These are phyloP conservation scores for Xestia c-nigrum DNA, from an alignment of 2,888 invertebrate species.

Conservation along the genomic window DNA sequence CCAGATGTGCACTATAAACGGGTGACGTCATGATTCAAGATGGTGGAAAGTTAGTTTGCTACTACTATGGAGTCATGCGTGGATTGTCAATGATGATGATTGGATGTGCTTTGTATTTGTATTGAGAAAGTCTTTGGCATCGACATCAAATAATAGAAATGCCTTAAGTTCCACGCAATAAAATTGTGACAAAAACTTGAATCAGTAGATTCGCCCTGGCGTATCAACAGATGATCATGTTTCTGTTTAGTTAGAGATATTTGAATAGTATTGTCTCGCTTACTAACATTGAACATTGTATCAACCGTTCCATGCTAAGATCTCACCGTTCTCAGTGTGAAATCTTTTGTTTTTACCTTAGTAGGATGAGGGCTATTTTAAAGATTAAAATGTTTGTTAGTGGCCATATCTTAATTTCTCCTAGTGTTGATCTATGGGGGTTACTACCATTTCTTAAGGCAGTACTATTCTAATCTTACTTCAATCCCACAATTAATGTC, in stretches of 20 bases:
- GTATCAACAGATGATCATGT: not conserved
- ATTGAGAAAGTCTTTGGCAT: constrained; percentile 13
- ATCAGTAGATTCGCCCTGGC: too few species aligned
- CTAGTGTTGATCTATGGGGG: constrained; percentile 9
- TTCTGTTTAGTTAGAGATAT: not conserved
- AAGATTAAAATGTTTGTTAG: too few species aligned
- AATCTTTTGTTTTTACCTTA: too few species aligned
- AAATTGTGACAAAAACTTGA: too few species aligned
- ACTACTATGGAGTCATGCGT: constrained; percentile 57
- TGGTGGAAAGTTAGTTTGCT: constrained; percentile 58
- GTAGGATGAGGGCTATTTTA: too few species aligned
- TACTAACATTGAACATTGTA: not conserved
- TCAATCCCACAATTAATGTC: not conserved
- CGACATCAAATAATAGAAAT: not conserved
- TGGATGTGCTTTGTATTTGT: constrained; percentile 47
- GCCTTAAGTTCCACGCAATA: not conserved
- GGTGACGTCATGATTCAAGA: constrained; percentile 46
- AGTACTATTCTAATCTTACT: not conserved
- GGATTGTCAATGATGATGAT: constrained; percentile 53
- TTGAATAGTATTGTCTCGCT: not conserved
- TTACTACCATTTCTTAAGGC: not conserved
- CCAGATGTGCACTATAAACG: constrained; percentile 68
- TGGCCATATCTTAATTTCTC: constrained; percentile 10
- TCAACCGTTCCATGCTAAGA: not conserved
- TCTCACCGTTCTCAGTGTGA: too few species aligned